phyloP scores from a whole-genome alignment of 2,888 invertebrate genomes.

The Chrysotoxum bicinctum region DNA sequence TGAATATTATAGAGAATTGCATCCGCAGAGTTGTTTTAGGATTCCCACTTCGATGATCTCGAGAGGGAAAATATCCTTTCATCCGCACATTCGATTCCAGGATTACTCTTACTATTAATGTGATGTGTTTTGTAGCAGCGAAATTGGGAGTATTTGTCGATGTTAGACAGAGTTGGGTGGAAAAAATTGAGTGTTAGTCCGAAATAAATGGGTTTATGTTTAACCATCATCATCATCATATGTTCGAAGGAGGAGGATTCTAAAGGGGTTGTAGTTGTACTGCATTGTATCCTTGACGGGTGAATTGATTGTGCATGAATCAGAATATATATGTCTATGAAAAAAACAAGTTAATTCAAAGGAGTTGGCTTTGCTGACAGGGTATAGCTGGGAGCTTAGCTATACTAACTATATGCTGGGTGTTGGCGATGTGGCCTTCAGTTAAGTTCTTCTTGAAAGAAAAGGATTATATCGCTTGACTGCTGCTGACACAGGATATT shows the following conservation, averaged over 20 bases:
- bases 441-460: slow-evolving; percentile 27
- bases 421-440: slow-evolving; percentile 24
- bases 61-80: slow-evolving; percentile 51
- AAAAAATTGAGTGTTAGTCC: slow-evolving; percentile 78
- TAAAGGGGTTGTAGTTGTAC: slow-evolving; percentile 20
- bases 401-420: not conserved
- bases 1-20: slow-evolving; percentile 64
- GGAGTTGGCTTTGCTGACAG: slow-evolving; percentile 28
- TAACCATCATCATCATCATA: slow-evolving; percentile 58
- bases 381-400: not conserved
- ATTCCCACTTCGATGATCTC: slow-evolving; percentile 68
- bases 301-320: slow-evolving; percentile 44
- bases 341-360: slow-evolving; percentile 55
- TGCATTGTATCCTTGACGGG: slow-evolving; percentile 10
- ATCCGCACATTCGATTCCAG: slow-evolving; percentile 32
- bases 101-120: slow-evolving; percentile 24
- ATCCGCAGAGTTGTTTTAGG: slow-evolving; percentile 68
- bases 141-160: slow-evolving; percentile 45
- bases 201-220: slow-evolving; percentile 79
- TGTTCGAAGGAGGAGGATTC: slow-evolving; percentile 48
- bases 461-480: slow-evolving; percentile 59
- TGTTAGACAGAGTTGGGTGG: slow-evolving; percentile 7
- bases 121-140: slow-evolving; percentile 4
- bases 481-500: slow-evolving; percentile 57
- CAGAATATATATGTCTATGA: not conserved